Base-by-base conservation (phyloP, 2,113 vertebrate species). In the Pyrgilauda ruficollis region DNA sequence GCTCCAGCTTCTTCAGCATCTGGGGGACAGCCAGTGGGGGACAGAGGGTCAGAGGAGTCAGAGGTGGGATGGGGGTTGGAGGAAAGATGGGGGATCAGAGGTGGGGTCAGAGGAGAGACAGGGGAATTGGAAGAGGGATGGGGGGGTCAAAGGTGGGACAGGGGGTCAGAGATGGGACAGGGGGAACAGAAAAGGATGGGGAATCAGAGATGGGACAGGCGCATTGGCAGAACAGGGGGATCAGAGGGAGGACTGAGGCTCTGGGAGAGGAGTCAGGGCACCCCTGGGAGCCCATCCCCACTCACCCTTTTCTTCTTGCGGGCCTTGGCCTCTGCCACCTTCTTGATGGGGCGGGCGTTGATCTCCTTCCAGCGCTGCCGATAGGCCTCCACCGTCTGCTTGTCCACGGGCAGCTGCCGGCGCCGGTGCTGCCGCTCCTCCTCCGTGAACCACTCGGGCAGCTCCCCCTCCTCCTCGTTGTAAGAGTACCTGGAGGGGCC, bases 1-100 rank as follows among this genome's bases (percentile, higher is more conserved):
- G 98, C 94, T 99, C 99, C 98, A 99, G 97, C 97, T 99, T 99
- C 96, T 99, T 99, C 96, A 99, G 90, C 98, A 98, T 98, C 99
- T 99, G 91, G 3, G 61, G 62, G 31, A n/a, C 59, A 75, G 49
- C 1, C 2, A 28, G 15, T 27, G 33, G 33, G 26, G 28, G 22
- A 49, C 37, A 59, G 5, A 8, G 7, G 20, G 14, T 33, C 18
- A 13, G 15, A 46, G 22, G 22, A 6, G 14, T 33, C n/a, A 24
- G 50, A 52, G 26, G 7, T 4, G 50, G 15, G 50, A 52, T 14
- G 7, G 16, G 20, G 43, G 43, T 43, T 43, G 16, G 43, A 43
- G 43, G 43, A 43, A 43, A 16, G 43, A 43, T 43, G 43, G 43
- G 9, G 33, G 11, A 3, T 55, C 55, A 56, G 31, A 56, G 31